Conservation (phyloP, 1,140 invertebrate species). For the Eulimnadia texana region DNA sequence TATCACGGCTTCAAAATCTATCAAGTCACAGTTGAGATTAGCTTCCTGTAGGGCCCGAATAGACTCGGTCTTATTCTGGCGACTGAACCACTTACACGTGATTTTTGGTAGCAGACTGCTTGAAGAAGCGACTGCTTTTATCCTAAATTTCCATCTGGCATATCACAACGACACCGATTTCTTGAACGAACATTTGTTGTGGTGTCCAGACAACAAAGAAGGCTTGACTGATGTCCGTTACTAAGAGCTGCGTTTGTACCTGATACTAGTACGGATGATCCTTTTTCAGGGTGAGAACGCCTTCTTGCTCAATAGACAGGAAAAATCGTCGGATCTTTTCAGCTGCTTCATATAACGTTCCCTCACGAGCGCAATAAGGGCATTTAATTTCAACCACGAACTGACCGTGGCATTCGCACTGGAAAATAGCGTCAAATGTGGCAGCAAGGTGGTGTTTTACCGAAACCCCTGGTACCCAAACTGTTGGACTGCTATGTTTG, state of each 20-base stretch:
- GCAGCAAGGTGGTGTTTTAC: neutral
- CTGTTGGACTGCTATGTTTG: neutral
- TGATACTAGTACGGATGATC: neutral
- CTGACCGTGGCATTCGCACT: neutral
- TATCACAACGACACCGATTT: too few relatives aligned
- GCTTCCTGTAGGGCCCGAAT: too few relatives aligned
- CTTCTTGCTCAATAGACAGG: neutral
- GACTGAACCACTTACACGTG: too few relatives aligned
- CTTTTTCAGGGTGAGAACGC: neutral
- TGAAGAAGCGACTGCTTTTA: too few relatives aligned
- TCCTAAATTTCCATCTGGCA: too few relatives aligned
- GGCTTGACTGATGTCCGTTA: neutral
- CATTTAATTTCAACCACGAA: neutral
- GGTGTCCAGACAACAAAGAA: neutral
- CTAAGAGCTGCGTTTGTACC: neutral
- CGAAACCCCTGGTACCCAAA: neutral
- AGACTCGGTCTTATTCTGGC: too few relatives aligned
- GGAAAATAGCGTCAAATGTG: neutral
- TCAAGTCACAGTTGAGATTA: too few relatives aligned
- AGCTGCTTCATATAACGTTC: neutral
- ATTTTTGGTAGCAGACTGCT: too few relatives aligned
- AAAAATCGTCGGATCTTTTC: neutral
- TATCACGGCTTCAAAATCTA: too few relatives aligned
- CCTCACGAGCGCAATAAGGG: neutral
- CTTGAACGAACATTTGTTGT: neutral